These are phyloP conservation scores for Sialia sialis DNA, from an alignment of 2,113 vertebrate genomes.

Conservation along the genomic window DNA sequence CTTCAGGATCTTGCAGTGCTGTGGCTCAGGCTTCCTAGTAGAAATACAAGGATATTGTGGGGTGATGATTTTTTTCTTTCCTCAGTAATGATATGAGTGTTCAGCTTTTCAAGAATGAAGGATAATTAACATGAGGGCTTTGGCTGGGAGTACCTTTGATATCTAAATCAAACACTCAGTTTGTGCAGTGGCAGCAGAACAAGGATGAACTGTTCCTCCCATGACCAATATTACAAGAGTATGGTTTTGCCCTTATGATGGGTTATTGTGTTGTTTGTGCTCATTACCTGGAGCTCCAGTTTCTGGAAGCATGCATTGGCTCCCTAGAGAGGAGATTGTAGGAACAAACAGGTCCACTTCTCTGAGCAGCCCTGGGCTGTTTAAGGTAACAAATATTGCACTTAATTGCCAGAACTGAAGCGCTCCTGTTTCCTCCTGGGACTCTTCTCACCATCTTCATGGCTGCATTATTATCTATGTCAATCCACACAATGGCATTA, in stretches of 20 bases:
- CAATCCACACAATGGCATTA: neutral
- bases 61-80: neutral
- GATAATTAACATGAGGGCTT: fast-evolving
- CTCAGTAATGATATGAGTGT: fast-evolving
- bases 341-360: neutral
- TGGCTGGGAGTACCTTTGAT: neutral
- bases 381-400: neutral
- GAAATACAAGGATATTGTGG: neutral
- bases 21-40: neutral
- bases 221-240: neutral
- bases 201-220: neutral
- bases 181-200: neutral
- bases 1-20: neutral
- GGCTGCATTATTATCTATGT: neutral
- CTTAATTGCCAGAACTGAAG: neutral
- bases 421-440: neutral
- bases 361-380: neutral
- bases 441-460: neutral
- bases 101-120: neutral
- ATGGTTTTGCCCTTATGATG: neutral
- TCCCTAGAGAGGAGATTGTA: neutral
- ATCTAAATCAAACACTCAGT: neutral
- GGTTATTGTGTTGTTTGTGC: neutral
- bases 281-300: neutral
- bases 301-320: neutral